Evolutionary conservation across 2,888 invertebrate genomes (phyloP).

Genomic region (Sisyra nigra): DNA sequence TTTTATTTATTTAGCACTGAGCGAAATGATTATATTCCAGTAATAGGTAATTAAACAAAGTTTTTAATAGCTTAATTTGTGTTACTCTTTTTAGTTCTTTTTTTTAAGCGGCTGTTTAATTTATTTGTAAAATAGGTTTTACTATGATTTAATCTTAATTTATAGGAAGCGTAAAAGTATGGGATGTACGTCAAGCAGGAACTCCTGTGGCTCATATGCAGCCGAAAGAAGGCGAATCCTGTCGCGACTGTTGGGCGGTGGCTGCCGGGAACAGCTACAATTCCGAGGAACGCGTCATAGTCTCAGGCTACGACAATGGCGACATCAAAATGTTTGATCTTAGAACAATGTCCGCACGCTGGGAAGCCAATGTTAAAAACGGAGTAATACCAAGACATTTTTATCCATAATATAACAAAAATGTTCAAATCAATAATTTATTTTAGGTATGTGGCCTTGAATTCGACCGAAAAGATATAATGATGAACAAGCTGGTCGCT

Average conservation of each 20-base stretch:
- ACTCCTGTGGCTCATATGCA: conserved; percentile 82
- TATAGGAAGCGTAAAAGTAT: conserved; percentile 73
- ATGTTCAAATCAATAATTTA: conserved; percentile 4
- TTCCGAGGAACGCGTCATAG: conserved; percentile 68
- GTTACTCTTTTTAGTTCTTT: too few species aligned
- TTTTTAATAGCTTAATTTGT: too few species aligned
- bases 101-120: too few species aligned
- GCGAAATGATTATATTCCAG: too few species aligned
- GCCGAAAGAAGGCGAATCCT: conserved; percentile 47
- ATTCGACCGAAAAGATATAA: conserved; percentile 85
- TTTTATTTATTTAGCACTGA: too few species aligned
- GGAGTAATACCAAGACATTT: conserved; percentile 40
- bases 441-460: conserved; percentile 61
- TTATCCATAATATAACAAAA: background rate
- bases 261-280: conserved; percentile 85
- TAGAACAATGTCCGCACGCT: conserved; percentile 61
- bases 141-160: too few species aligned
- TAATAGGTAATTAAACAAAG: too few species aligned
- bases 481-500: conserved; percentile 87
- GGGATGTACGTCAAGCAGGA: conserved; percentile 86
- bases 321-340: conserved; percentile 90
- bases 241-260: conserved; percentile 87
- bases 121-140: too few species aligned
- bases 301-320: conserved; percentile 92
- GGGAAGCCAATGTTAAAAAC: conserved; percentile 87